Conservation (phyloP, 2,113 vertebrate genomes). For the Cinclus mexicanus region DNA sequence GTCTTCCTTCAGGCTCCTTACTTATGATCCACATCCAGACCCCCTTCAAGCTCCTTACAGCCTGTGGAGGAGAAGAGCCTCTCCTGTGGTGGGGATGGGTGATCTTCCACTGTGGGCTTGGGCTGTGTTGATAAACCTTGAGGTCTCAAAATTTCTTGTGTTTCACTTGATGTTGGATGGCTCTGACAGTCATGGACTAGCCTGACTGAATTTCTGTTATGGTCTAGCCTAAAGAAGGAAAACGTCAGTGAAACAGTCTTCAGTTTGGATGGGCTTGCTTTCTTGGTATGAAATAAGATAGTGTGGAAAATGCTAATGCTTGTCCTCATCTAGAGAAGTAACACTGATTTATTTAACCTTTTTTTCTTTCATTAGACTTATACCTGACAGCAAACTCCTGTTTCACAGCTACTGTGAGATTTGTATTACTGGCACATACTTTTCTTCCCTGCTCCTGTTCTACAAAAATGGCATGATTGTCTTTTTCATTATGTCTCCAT, state of each 20-base stretch:
- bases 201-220: neutral
- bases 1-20: neutral
- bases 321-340: neutral
- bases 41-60: neutral
- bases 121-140: neutral
- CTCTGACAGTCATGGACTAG: neutral
- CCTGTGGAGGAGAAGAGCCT: neutral
- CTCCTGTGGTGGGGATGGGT: neutral
- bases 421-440: neutral
- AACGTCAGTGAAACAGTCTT: neutral
- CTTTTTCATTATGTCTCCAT: neutral
- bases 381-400: neutral
- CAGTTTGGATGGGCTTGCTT: neutral
- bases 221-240: neutral
- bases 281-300: neutral
- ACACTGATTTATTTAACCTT: neutral
- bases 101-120: neutral
- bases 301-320: neutral
- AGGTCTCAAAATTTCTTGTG: neutral
- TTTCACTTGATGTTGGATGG: neutral
- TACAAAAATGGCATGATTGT: neutral
- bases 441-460: neutral
- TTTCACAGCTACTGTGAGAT: neutral
- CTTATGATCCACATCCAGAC: neutral
- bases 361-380: neutral